Percentiles rank a stretch among this genome's conserved stretches.
phyloP scores from a whole-genome alignment of 2,797 vertebrate species.

The Schizopygopsis malacanthus region DNA sequence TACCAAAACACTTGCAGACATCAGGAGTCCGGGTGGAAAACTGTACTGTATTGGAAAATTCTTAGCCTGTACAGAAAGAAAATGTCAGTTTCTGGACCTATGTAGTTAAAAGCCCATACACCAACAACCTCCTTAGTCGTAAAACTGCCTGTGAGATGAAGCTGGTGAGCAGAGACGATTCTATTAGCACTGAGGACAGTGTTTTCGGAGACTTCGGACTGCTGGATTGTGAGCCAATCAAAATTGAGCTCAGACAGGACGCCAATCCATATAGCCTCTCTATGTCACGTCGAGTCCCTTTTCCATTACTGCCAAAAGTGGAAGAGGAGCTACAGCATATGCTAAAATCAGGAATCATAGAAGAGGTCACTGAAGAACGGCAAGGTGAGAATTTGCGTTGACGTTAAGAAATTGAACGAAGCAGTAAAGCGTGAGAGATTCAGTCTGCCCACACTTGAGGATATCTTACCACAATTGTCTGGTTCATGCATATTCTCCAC shows the following conservation, averaged over 20 bases:
- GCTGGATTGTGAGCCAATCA: too few species aligned
- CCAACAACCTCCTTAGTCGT: background rate
- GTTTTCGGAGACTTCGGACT: too few species aligned
- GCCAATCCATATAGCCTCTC: too few species aligned
- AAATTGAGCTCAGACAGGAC: background rate
- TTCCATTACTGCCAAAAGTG: constrained; percentile 33
- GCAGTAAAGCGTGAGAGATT: constrained; percentile 15
- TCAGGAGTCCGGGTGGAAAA: background rate
- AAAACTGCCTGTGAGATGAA: constrained; percentile 9
- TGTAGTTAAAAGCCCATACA: background rate
- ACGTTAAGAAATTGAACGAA: constrained; percentile 26
- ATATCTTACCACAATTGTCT: constrained; percentile 15
- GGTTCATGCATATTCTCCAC: constrained; percentile 19
- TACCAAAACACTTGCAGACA: too few species aligned
- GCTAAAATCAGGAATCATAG: constrained; percentile 7
- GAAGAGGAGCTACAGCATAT: constrained; percentile 21
- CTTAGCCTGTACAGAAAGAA: background rate
- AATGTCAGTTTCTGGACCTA: background rate
- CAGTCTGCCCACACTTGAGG: constrained; percentile 19
- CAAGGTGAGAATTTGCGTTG: constrained; percentile 36
- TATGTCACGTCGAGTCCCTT: background rate
- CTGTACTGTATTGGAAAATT: background rate
- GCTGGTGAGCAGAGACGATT: too few species aligned
- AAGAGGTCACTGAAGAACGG: background rate
- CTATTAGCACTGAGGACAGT: too few species aligned